Evolutionary conservation across 2,797 vertebrate species (phyloP).

Genomic region (Myiotriccus ornatus): DNA sequence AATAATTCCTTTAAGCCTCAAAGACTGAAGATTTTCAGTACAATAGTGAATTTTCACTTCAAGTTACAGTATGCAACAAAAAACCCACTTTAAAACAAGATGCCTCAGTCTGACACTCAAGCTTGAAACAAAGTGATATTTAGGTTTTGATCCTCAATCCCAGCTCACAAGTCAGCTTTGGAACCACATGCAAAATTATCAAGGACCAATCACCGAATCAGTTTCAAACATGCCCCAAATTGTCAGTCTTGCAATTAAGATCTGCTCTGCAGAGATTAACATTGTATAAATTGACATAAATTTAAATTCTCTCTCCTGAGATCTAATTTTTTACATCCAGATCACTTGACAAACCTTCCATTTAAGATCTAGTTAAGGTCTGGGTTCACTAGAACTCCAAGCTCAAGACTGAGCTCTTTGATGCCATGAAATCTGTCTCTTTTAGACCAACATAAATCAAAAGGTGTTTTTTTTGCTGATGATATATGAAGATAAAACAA

Average conservation of each 20-base stretch:
- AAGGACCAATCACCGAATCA: not conserved
- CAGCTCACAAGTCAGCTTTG: not conserved
- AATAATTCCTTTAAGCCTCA: conserved; percentile 9
- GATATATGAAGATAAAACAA: not conserved
- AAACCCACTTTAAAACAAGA: not conserved
- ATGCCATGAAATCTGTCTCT: not conserved
- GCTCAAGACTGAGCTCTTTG: not conserved
- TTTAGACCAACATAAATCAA: not conserved
- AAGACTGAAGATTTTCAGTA: not conserved
- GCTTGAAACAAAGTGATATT: not conserved
- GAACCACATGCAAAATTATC: not conserved
- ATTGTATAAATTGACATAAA: not conserved
- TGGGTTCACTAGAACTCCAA: not conserved
- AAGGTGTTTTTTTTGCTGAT: not conserved
- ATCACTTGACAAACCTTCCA: not conserved
- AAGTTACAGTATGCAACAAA: conserved; percentile 9
- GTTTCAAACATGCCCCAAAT: conserved; percentile 22
- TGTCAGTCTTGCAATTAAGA: not conserved
- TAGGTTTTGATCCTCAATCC: conserved; percentile 14
- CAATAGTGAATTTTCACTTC: not conserved
- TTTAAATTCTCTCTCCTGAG: not conserved
- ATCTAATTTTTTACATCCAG: not conserved
- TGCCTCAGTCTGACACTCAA: not conserved
- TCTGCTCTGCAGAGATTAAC: not conserved
- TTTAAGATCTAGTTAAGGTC: not conserved